Evolutionary conservation across 2,888 invertebrate genomes (phyloP), one percentile per base, ranked within the genome.

Genomic region (Craniophora ligustri): DNA sequence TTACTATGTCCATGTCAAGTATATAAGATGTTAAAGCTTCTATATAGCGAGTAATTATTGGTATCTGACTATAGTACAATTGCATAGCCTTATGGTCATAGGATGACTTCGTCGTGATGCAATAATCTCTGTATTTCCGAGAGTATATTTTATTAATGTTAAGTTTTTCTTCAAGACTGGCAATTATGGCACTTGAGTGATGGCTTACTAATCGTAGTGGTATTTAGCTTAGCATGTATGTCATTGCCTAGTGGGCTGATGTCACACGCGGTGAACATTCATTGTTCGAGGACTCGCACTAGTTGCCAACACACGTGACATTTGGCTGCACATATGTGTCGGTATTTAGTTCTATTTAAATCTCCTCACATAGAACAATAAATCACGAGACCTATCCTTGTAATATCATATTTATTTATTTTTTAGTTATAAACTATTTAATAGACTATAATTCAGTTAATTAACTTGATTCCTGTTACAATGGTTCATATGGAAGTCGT

Each of bases 21-120:
- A 76, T 67, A 60, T 72, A 75, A 79, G 75, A 78, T 77, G 77
- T 82, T 82, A 68, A 75, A 77, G 74, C 79, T 82, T 84, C 70
- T 55, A 39, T 62, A 65, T 50, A 65, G 56, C 40, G n/a, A 38
- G 32, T 47, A 53, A 60, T 36, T 62, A 56, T 54, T 66, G 66
- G 69, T 68, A 73, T 78, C 79, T 75, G 68, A 88, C 87, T 87
- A 87, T 87, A 89, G 90, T 92, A 92, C 92, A 92, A 92, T 80
- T 56, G 67, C 79, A 72, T 87, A 89, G 91, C 91, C 90, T 91
- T 91, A 87, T 63, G 61, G 82, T 85, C 79, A 81, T 86, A 45
- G 71, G 74, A 84, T 83, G 82, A 82, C 78, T 59, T 55, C 28
- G 39, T 70, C 40, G 55, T 58, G n/a, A 63, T 58, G 67, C 68